Evolutionary conservation across 2,113 vertebrate species (phyloP), one percentile per base, ranked within the genome.

Genomic region (Rhynchopsitta pachyrhyncha): DNA sequence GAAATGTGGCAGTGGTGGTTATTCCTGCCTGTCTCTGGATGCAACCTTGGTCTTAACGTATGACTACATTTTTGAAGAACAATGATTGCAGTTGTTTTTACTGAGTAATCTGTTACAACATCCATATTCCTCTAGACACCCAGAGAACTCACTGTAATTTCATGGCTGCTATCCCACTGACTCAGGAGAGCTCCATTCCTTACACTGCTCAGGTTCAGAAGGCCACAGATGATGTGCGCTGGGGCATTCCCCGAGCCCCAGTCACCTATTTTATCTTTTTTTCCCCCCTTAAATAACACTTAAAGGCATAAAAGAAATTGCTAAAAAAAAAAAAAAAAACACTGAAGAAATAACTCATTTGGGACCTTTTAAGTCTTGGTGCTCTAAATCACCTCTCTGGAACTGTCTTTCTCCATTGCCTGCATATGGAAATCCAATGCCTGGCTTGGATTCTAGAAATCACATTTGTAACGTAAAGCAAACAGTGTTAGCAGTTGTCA

Each of bases 1-100:
- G 82, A 94, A 92, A 96, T 91, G 85, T 85, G 82, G 91, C 46
- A 62, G 57, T 25, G 50, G 75, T 92, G 82, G 82, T 93, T 88
- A 88, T 82, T 95, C 84, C 95, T 89, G 86, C 83, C 52, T 55
- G n/a, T 41, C 67, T 88, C 67, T 88, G 70, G 53, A 73, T 46
- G 39, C 23, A 55, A 86, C 71, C 60, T 50, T 52, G 33, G 27
- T 15, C 53, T 59, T 63, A 77, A 59, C 13, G 28, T 13, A 63
- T 6, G n/a, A 67, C 35, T 17, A 4, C 22, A 46, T 41, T 86
- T 82, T 55, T 86, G 59, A 55, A 86, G 42, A 77, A 69, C 86
- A 88, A n/a, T 15, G 19, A 88, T 81, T 67, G 16, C 53, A 35
- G 46, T 59, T 92, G 76, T 63, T 90, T 47, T 78, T 39, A 41